These are phyloP conservation scores for Pocillopora verrucosa DNA, from an alignment of 64 coral and sea anemone genomes.

Conservation along the genomic window DNA sequence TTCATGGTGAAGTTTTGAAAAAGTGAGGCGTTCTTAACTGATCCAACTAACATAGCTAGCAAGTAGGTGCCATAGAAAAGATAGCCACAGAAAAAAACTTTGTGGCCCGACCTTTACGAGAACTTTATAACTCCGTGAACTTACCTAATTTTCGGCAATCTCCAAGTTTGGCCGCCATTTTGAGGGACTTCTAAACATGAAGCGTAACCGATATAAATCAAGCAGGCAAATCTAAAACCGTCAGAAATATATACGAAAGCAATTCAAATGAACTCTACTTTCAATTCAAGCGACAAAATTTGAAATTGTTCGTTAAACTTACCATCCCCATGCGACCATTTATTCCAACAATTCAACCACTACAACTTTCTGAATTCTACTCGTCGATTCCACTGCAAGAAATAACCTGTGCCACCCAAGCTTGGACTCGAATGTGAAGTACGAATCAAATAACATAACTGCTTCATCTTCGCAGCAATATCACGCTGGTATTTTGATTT, in stretches of 20 bases:
- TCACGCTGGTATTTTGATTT: no score
- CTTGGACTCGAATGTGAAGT: no score
- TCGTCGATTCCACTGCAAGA: no score
- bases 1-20: constrained; percentile 31
- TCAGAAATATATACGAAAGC: constrained; percentile 5
- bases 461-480: no score
- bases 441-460: no score
- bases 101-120: background rate
- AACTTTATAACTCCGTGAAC: constrained; percentile 12
- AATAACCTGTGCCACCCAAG: no score
- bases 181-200: background rate
- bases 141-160: constrained; percentile 12
- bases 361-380: no score
- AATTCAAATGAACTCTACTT: background rate
- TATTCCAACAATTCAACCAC: no score
- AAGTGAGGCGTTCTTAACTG: constrained; percentile 37
- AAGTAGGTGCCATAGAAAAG: no score
- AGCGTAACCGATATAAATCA: constrained; percentile 10
- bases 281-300: no score
- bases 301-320: no score
- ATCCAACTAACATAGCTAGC: background rate
- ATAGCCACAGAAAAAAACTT: background rate
- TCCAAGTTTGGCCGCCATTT: constrained; percentile 1
- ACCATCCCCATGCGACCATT: no score
- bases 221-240: constrained; percentile 5